phyloP scores from a whole-genome alignment of 2,888 invertebrate species.

The Pristionchus exspectatus region DNA sequence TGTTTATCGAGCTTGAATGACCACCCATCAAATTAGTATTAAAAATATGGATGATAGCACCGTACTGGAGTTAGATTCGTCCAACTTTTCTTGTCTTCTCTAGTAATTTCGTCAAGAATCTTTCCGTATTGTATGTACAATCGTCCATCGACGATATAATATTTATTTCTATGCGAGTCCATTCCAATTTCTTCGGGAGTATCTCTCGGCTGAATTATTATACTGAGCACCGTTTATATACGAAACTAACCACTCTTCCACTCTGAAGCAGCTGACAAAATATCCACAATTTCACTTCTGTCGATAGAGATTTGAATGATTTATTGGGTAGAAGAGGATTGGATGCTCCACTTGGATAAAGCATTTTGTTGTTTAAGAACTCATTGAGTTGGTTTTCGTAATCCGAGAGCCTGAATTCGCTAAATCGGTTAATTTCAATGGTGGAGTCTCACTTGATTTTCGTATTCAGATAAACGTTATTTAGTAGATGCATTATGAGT shows the following conservation, averaged over 20 bases:
- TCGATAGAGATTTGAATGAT: neutral
- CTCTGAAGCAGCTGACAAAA: neutral
- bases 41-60: neutral
- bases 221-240: neutral
- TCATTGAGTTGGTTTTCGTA: neutral
- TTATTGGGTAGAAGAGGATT: constrained; percentile 6
- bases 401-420: neutral
- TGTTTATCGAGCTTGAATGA: neutral
- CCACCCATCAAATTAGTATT: neutral
- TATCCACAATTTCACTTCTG: neutral
- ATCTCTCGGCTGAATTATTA: neutral
- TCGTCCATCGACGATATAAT: neutral
- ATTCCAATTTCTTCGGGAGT: neutral
- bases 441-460: neutral
- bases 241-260: neutral
- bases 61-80: neutral
- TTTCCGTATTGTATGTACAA: neutral
- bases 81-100: neutral
- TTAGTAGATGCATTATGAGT: neutral
- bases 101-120: neutral
- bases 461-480: neutral
- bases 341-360: neutral
- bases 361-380: neutral
- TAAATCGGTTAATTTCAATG: neutral
- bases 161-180: neutral